Evolutionary conservation across 2,797 vertebrate genomes (phyloP), one percentile per base, ranked within the genome.

Genomic region (Sebastes elongatus): DNA sequence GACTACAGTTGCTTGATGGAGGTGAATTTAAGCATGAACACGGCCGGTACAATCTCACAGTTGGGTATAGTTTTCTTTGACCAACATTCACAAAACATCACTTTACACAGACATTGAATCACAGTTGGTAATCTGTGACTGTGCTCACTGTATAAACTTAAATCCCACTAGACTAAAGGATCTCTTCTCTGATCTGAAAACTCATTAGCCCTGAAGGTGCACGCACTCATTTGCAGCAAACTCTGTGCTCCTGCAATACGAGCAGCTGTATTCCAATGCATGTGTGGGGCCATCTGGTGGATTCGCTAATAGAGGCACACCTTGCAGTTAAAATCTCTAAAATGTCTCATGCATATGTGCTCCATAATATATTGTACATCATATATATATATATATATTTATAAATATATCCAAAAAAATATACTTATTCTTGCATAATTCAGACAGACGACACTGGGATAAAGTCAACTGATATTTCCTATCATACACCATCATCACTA

Each of bases 361-460:
- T 84, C n/a, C 9, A 60, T 73, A 78, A 64, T 69, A 79, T 67
- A 74, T 30, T 83, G 14, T 55, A 72, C 10, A 59, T 74, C 13
- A 56, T 78, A 79, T 53, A 74, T 73, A 75, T 56, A 75, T 56
- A 65, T 25, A 23, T 25, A 68, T 33, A 18, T 55, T 22, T 61
- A 80, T 66, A 85, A 62, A 82, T 62, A 85, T 55, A 81, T 86
- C 27, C 53, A 55, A 73, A 84, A 84, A 90, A 79, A 91, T 85
- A 90, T 65, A 85, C 9, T 38, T 67, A 74, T 74, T 79, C 53
- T 74, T 56, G 79, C 38, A 80, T 66, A 55, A 72, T 57, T 7
- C 27, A 76, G 13, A 81, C 71, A 69, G 23, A 80, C 5, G 2
- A 55, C 62, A 70, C 55, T 28, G 49, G 18, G 57, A 64, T 83